Conservation (phyloP, 2,113 vertebrate species). For the Sigmodon hispidus region DNA sequence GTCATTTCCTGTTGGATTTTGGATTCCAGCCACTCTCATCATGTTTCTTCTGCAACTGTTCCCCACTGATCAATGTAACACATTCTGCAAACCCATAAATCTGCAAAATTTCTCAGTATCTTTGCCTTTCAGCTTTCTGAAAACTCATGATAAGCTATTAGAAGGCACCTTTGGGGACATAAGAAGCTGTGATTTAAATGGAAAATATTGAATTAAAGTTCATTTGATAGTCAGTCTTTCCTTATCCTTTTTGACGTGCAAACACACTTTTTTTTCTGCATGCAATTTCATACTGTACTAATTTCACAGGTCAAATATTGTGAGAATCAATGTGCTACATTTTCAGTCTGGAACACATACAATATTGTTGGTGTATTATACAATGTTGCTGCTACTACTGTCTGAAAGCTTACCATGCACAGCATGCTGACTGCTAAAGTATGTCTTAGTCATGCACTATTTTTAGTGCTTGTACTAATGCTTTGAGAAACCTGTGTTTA, state of each 20-base stretch:
- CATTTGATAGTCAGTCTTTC: not conserved
- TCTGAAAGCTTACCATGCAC: not conserved
- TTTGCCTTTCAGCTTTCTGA: not conserved
- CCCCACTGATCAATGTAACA: not conserved
- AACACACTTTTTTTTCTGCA: fast-evolving
- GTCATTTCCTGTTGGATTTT: not conserved
- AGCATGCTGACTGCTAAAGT: not conserved
- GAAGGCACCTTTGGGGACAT: not conserved
- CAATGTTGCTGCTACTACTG: not conserved
- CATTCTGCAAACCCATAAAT: not conserved
- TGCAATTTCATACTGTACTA: not conserved
- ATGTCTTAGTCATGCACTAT: not conserved
- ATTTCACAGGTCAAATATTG: not conserved
- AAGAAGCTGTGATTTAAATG: not conserved
- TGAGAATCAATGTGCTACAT: not conserved
- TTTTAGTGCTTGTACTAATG: not conserved
- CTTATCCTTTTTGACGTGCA: not conserved
- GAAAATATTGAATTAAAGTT: not conserved
- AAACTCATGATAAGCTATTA: not conserved
- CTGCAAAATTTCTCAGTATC: not conserved
- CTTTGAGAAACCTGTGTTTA: not conserved
- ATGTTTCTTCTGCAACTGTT: not conserved
- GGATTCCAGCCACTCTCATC: not conserved
- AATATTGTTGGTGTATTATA: not conserved
- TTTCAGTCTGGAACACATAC: not conserved